Base-by-base conservation (phyloP, 1,140 invertebrate species). In the Acyrthosiphon pisum region DNA sequence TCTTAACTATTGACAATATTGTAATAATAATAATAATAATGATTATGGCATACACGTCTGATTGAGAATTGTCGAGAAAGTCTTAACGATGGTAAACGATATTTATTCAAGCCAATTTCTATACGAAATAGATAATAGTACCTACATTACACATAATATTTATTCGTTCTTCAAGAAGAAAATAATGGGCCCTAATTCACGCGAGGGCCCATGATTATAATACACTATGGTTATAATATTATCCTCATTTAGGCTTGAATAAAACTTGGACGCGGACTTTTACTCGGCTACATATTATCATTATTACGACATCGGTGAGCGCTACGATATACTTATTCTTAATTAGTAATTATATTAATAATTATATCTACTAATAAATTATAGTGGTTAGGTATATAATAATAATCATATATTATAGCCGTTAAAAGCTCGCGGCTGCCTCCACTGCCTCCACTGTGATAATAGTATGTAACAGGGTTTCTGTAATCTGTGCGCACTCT, bases 341-440 rank as follows among this genome's bases (percentile, higher is more conserved):
- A 76, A 76, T n/a, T n/a, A 76, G 14, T n/a, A 76, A 76, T 76
- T 76, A 76, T 76, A 76, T 76, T 14, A 76, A 76, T n/a, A 76
- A n/a, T n/a, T n/a, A 6, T 76, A 76, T 6, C 18, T 6, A 18
- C 14, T 76, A 76, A n/a, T n/a, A n/a, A 76, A 76, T 76, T 76
- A 18, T n/a, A 68, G 56, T 11, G 0, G 9, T 14, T 60, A 68
- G 41, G 11, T 48, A 48, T 48, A 48, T 11, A 0, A 48, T 48
- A 11, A 14, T 48, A 48, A 48, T 48, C 7, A 48, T 48, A 48
- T 48, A 48, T 60, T 60, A 3, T 60, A 68, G 60, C 0, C 14
- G 0, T 20, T n/a, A 76, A n/a, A 68, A 76, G 30, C 30, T n/a
- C 30, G n/a, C 14, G 14, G 7, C n/a, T 76, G 6, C 6, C 14